Percentiles rank a stretch among this genome's conserved stretches.
Conservation (phyloP, 2,888 invertebrate species). For the Diloba caeruleocephala region DNA sequence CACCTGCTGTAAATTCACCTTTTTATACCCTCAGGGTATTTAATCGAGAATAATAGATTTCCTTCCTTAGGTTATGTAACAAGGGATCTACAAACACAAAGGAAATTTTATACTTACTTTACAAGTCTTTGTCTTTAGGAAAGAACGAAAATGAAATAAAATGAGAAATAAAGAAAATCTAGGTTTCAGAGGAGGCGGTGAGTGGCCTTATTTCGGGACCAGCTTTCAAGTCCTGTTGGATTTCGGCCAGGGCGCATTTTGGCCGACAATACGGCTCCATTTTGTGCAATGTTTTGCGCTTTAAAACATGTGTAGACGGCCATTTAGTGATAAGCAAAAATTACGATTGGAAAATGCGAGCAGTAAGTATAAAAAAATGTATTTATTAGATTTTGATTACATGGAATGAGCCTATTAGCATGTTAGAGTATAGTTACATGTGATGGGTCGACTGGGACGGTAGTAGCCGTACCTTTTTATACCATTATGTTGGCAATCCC, state of each 20-base stretch:
- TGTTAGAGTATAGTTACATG: too few species aligned
- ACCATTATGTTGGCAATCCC: too few species aligned
- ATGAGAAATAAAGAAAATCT: constrained; percentile 35
- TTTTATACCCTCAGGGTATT: constrained; percentile 12
- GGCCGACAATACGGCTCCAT: constrained; percentile 61
- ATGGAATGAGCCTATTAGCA: too few species aligned
- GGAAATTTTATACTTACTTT: not conserved
- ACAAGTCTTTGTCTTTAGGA: not conserved
- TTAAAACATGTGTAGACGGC: constrained; percentile 47
- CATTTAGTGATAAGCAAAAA: constrained; percentile 36
- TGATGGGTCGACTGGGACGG: too few species aligned
- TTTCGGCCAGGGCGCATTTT: constrained; percentile 60
- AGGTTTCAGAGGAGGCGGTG: constrained; percentile 45
- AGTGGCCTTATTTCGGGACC: constrained; percentile 60
- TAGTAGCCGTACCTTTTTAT: too few species aligned
- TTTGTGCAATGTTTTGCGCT: constrained; percentile 53
- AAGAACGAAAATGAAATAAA: constrained; percentile 15
- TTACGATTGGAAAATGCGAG: constrained; percentile 32
- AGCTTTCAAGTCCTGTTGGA: constrained; percentile 59
- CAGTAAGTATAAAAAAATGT: constrained; percentile 14
- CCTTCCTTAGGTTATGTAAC: not conserved
- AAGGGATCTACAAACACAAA: not conserved
- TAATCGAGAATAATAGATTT: not conserved
- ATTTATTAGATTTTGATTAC: constrained; percentile 12
- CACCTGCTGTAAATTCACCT: not conserved